Base-by-base conservation (phyloP, 2,888 invertebrate species). In the Nudaria mundana region DNA sequence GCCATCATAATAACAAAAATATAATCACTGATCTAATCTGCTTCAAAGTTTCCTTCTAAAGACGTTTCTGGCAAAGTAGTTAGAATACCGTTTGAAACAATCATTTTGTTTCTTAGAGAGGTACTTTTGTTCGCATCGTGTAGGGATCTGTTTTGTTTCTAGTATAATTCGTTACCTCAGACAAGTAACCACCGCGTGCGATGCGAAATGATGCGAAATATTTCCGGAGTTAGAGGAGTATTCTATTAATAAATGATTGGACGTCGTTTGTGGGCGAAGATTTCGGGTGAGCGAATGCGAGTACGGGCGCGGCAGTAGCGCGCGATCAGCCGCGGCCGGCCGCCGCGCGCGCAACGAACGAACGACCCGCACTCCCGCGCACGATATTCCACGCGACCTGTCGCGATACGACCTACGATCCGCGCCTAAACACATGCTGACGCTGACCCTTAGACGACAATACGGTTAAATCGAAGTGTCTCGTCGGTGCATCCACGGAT, bases 291-390 rank as follows among this genome's bases (percentile, higher is more conserved):
- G 57, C 62, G 67, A 64, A 73, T 72, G 77, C 76, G 79, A 77
- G 73, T 66, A 68, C 62, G 67, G 69, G 2, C 48, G 50, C 51
- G 50, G 66, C 85, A 85, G 87, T 87, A 86, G 85, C 87, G 87
- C 85, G 87, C 85, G 81, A 85, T 71, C 76, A 76, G 86, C 81
- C 87, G 85, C 86, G 86, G 88, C 85, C 81, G 81, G 74, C 75
- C 85, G 85, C 85, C 84, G 85, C 87, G 84, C 86, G 83, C 83
- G 70, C 79, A 85, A 85, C 89, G 89, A 89, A 89, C 89, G 89
- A 88, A 88, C 88, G 88, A 88, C 81, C 83, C 87, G 86, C 86
- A 84, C 82, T 86, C 82, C 76, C 76, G 84, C 85, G 83, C 82
- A 80, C 76, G 72, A 73, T 63, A 64, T 55, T 61, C 56, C 47